Evolutionary conservation across 2,113 vertebrate species (phyloP), one percentile per base, ranked within the genome.

Genomic region (Albula goreensis): DNA sequence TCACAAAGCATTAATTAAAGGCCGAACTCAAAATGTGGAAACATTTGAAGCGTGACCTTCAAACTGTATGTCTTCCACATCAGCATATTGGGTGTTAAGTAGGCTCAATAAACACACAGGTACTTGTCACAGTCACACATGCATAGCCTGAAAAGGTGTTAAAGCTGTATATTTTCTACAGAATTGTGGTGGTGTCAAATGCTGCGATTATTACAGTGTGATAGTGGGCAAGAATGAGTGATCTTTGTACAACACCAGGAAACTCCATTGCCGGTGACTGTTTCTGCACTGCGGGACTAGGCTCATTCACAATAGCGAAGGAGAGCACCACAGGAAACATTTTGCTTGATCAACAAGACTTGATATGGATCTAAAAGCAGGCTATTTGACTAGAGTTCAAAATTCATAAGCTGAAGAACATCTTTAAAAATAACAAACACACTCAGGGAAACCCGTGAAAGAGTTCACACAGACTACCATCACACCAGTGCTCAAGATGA

Each of bases 191-290:
- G 17, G 52, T 41, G 53, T 52, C 9, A 15, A 31, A 82, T 3
- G 25, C 22, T 1, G 2, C 6, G 11, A 82, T 41, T 41, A 41
- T 41, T 9, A 57, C 51, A 57, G n/a, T 31, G 13, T 17, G 51
- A 82, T 31, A 3, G 51, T 17, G 51, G 52, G 52, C 81, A 57
- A 56, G 53, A 82, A 82, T 82, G 53, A 82, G 6, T 82, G 25
- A 52, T 60, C 53, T 57, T 48, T 82, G 51, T 13, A 31, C 80
- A 81, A 60, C 25, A 82, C 0, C 52, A 82, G 81, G 81, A 60
- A 82, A 82, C 53, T 82, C 81, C 52, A 5, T 31, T 60, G 25
- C 31, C 31, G 52, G 53, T 48, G 53, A 82, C 51, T 57, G 53
- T 60, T 82, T 50, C 50, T 70, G 9, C 60, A 19, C 63, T 10